Evolutionary conservation across 1,140 invertebrate genomes (phyloP), one percentile per base, ranked within the genome.

Genomic region (Rhyacophila brunnea): DNA sequence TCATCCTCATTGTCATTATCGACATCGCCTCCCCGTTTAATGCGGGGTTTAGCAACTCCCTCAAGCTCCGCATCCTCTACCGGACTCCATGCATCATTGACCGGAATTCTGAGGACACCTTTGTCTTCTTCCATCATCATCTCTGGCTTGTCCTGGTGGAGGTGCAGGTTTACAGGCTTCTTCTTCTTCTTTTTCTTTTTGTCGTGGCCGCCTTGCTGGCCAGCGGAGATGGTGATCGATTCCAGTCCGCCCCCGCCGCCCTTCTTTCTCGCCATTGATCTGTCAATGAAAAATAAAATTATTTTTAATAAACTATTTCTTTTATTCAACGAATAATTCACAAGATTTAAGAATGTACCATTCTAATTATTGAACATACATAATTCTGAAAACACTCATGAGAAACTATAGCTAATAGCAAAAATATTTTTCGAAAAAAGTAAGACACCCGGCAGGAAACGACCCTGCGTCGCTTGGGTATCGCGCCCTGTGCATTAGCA

Each of bases 111-210:
- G 47, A 17, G 15, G 13, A 19, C 51, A 65, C 64, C 64, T 62
- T 62, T 65, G 23, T 65, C 61, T 50, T 44, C 45, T n/a, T 54
- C 51, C 46, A 28, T 53, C 32, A 36, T 20, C 35, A 13, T n/a
- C 43, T 40, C 49, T 10, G 14, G 5, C 20, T 32, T 50, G 2
- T 9, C 28, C 45, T 17, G 38, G 9, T 65, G 64, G 19, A 65
- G 17, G 55, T 62, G 59, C 9, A 65, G 17, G n/a, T 59, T 52
- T 1, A 44, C 32, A 1, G 59, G 59, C 42, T 58, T 62, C 50
- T 59, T 55, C 54, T 62, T 62, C 48, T 62, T 62, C 48, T 58
- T 58, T 38, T 61, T 58, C 20, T 57, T 48, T 51, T 58, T 62
- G n/a, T 65, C 58, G 32, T 65, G 45, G 19, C 48, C 20, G 5